Percentiles rank a stretch among this genome's conserved stretches.
phyloP scores from a whole-genome alignment of 53 echinoderm and acorn worm genomes.

The Hippasteria phrygiana region DNA sequence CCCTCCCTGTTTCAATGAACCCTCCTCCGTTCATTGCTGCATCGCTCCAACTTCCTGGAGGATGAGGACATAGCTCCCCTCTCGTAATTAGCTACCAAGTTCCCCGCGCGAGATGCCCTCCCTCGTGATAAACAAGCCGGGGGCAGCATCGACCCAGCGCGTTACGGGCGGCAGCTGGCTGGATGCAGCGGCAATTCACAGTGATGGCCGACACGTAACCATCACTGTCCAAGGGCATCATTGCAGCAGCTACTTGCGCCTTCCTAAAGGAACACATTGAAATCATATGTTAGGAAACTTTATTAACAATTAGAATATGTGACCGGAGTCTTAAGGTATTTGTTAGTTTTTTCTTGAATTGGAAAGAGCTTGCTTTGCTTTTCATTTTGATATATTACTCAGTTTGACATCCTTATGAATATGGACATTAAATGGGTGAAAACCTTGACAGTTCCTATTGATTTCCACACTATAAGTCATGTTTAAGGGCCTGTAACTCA shows the following conservation, averaged over 20 bases:
- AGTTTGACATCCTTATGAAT: too few species aligned
- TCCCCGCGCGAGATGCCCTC: background rate
- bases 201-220: background rate
- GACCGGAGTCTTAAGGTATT: too few species aligned
- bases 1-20: background rate
- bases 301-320: too few species aligned
- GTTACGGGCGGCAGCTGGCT: conserved; percentile 14
- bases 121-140: conserved; percentile 4
- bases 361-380: too few species aligned
- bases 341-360: too few species aligned
- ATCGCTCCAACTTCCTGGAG: background rate
- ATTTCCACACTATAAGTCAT: too few species aligned
- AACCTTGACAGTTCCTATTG: too few species aligned
- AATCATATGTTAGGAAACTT: too few species aligned
- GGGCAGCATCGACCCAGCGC: background rate
- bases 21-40: background rate
- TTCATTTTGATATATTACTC: too few species aligned
- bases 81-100: background rate
- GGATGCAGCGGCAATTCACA: background rate
- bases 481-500: too few species aligned
- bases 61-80: background rate
- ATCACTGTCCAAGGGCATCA: background rate
- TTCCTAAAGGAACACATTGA: too few species aligned
- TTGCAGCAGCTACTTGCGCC: background rate
- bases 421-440: too few species aligned